Evolutionary conservation across 2,113 vertebrate species (phyloP).

Genomic region (Nannobrachium achirus): DNA sequence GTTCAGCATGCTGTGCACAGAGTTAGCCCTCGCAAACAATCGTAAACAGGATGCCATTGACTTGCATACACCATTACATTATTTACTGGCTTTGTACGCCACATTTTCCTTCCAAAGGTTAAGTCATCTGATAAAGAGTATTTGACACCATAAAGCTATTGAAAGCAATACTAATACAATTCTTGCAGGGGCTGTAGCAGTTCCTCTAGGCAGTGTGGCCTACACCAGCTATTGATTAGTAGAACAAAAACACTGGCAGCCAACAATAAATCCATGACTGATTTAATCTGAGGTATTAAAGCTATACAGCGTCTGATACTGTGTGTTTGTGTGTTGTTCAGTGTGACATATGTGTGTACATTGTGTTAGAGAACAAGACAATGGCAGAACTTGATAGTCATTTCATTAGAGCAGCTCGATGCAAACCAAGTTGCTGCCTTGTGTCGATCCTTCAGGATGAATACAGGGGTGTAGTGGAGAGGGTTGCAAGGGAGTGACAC

Average conservation of each 20-base stretch:
- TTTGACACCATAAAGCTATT: conserved; percentile 14
- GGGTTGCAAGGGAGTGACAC: neutral
- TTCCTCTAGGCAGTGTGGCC: neutral
- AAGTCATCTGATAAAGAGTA: neutral
- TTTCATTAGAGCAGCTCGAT: neutral
- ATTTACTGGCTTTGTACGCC: neutral
- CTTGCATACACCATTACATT: neutral
- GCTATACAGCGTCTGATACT: neutral
- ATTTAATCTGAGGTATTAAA: conserved; percentile 22
- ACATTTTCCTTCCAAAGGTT: neutral
- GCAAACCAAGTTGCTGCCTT: conserved; percentile 5
- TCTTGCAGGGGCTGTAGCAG: neutral
- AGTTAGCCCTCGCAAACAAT: neutral
- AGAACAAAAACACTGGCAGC: neutral
- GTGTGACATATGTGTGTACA: neutral
- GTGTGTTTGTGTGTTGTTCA: neutral
- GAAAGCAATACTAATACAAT: neutral
- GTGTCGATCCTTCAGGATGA: neutral
- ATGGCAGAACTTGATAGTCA: neutral
- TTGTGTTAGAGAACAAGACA: neutral
- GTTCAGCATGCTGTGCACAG: neutral
- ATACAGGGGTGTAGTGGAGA: neutral
- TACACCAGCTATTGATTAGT: neutral
- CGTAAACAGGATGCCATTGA: neutral
- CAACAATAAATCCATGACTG: conserved; percentile 15